These are phyloP conservation scores for Chaetoderma sp. DNA, from an alignment of 2,888 invertebrate species.

Conservation along the genomic window DNA sequence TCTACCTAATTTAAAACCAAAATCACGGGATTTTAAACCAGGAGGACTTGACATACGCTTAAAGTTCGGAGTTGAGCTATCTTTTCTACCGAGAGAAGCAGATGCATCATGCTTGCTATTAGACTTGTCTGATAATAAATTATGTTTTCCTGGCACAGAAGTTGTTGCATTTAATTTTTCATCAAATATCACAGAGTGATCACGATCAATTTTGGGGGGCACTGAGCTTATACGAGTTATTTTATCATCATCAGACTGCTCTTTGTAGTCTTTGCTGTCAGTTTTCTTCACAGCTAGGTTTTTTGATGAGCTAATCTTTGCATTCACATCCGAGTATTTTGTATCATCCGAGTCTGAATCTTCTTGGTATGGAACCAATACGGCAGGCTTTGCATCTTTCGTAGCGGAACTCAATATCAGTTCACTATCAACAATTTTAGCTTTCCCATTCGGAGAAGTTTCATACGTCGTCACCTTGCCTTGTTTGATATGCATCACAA, in stretches of 20 bases:
- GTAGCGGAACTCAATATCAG: conserved; percentile 35
- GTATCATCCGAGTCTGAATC: conserved; percentile 62
- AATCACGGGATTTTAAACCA: conserved; percentile 11
- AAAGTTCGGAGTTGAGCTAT: not conserved
- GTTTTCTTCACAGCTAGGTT: not conserved
- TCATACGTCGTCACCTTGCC: conserved; percentile 60
- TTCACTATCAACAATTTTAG: conserved; percentile 49
- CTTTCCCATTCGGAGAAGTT: conserved; percentile 53
- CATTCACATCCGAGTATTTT: too few relatives aligned
- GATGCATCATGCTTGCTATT: not conserved
- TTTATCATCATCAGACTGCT: too few relatives aligned
- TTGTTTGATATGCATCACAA: conserved; percentile 66
- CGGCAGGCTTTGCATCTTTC: conserved; percentile 30
- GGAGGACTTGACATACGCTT: not conserved
- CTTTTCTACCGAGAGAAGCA: not conserved
- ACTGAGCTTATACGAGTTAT: not conserved
- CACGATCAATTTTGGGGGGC: not conserved
- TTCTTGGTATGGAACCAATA: conserved; percentile 66
- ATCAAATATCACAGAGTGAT: conserved; percentile 45
- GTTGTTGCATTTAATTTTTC: conserved; percentile 53
- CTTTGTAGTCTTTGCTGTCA: not conserved
- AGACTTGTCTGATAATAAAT: conserved; percentile 36
- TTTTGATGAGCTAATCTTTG: not conserved
- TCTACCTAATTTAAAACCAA: conserved; percentile 21
- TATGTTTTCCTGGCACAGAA: conserved; percentile 56